These are phyloP conservation scores for Phengaris alcon DNA, from an alignment of 2,888 invertebrate genomes.

Conservation along the genomic window DNA sequence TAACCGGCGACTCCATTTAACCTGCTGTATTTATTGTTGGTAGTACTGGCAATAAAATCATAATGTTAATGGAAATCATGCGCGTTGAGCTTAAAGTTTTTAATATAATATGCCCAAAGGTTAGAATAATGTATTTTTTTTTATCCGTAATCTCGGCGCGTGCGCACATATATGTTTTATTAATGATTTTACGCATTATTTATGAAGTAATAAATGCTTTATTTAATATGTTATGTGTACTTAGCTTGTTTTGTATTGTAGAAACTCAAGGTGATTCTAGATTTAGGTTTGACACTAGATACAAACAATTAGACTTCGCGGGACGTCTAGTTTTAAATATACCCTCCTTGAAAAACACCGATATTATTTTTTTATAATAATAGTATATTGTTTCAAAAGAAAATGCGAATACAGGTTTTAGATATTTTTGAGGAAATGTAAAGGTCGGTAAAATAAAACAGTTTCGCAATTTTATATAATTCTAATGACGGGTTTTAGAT, in stretches of 20 bases:
- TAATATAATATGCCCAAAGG: neutral
- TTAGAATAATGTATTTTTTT: neutral
- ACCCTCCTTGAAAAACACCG: no score
- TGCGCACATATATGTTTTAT: neutral
- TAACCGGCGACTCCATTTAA: neutral
- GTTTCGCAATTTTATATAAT: neutral
- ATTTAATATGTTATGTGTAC: neutral
- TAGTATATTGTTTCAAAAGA: no score
- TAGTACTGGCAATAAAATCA: neutral
- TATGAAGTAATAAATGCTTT: slow-evolving; percentile 4
- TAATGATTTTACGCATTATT: neutral
- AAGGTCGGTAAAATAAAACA: no score
- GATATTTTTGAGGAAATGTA: no score
- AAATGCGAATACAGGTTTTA: no score
- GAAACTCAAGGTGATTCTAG: neutral
- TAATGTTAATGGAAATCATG: slow-evolving; percentile 4
- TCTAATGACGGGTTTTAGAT: neutral
- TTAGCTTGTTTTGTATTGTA: neutral
- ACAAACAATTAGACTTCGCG: no score
- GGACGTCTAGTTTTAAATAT: neutral
- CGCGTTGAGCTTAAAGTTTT: neutral
- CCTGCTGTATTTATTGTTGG: neutral
- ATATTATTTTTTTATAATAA: no score
- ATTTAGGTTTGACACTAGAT: no score
- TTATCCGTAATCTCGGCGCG: neutral